Base-by-base conservation (phyloP, 2,113 vertebrate species). In the Psilopogon haemacephalus region DNA sequence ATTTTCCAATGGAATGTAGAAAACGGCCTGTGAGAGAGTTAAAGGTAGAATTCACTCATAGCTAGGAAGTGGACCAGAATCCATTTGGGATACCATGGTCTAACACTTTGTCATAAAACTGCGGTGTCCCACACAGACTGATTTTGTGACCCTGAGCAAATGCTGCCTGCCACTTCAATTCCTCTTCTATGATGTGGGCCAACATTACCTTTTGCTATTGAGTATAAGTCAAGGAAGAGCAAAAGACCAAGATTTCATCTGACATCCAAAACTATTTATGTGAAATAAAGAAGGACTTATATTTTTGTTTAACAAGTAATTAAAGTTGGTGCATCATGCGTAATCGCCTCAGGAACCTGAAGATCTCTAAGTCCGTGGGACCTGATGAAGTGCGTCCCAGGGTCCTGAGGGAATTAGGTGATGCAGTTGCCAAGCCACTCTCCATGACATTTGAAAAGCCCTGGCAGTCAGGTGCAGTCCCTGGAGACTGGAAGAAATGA, bases 181-280 rank as follows among this genome's bases (percentile, higher is more conserved):
- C 10, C 37, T 30, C 35, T 17, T 32, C 44, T 55, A 2, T 28
- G 12, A 44, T 21, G 23, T 38, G 26, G 42, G 0, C 7, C 21
- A 37, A 12, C 13, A 19, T 8, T 32, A 8, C 3, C 7, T 6
- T 59, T 78, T 58, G 15, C 6, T 12, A 3, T 27, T 38, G 17
- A 46, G 5, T 54, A 2, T 13, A 54, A 37, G 9, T 15, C 5
- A 63, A 35, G 9, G 27, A 90, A 78, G 71, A 88, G 12, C 7
- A 50, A 7, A 14, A 21, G 23, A 9, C 4, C 11, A 65, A 46
- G 11, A 26, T 56, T 69, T 71, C 20, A 44, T 30, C 15, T 44
- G 37, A 62, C 16, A 59, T 35, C 5, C 16, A 77, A 88, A 93
- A 59, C 20, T 96, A 84, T 56, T 46, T 83, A 69, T 89, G 24